These are phyloP conservation scores for Desoria tigrina DNA, from an alignment of 2,888 invertebrate species.

Conservation along the genomic window DNA sequence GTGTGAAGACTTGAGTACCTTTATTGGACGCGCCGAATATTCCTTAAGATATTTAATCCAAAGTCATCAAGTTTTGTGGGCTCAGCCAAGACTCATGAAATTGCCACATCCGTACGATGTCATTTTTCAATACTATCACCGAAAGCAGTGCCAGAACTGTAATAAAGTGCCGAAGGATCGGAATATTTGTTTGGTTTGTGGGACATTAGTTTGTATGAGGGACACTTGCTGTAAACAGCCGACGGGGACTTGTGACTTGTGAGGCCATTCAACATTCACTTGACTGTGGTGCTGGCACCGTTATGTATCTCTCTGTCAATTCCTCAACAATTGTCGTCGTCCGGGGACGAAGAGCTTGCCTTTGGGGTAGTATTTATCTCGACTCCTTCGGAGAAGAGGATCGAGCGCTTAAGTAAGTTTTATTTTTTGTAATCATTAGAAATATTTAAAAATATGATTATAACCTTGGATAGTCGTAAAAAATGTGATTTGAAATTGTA, in stretches of 20 bases:
- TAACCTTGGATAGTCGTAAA: not conserved
- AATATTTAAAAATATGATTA: constrained; percentile 16
- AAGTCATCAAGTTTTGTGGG: constrained; percentile 76
- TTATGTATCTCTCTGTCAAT: constrained; percentile 90
- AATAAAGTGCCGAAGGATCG: constrained; percentile 87
- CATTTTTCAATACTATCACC: constrained; percentile 88
- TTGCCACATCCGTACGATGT: constrained; percentile 90
- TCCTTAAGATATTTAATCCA: constrained; percentile 68
- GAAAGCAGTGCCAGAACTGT: constrained; percentile 83
- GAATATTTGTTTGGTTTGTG: constrained; percentile 88
- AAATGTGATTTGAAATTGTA: constrained; percentile 8
- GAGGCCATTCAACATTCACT: constrained; percentile 88
- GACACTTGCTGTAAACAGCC: constrained; percentile 76
- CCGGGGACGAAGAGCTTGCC: constrained; percentile 81
- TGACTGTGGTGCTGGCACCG: constrained; percentile 93
- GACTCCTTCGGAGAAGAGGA: constrained; percentile 99
- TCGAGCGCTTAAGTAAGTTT: constrained; percentile 88
- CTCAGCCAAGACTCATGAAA: constrained; percentile 76
- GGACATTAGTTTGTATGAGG: constrained; percentile 86
- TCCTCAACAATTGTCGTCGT: constrained; percentile 94
- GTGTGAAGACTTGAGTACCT: constrained; percentile 69
- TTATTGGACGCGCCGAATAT: constrained; percentile 62
- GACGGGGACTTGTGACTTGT: constrained; percentile 64
- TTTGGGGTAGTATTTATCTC: constrained; percentile 97
- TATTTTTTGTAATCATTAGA: constrained; percentile 15